Evolutionary conservation across 92 coral and sea anemone genomes (phyloP).

Genomic region (Porites rus): DNA sequence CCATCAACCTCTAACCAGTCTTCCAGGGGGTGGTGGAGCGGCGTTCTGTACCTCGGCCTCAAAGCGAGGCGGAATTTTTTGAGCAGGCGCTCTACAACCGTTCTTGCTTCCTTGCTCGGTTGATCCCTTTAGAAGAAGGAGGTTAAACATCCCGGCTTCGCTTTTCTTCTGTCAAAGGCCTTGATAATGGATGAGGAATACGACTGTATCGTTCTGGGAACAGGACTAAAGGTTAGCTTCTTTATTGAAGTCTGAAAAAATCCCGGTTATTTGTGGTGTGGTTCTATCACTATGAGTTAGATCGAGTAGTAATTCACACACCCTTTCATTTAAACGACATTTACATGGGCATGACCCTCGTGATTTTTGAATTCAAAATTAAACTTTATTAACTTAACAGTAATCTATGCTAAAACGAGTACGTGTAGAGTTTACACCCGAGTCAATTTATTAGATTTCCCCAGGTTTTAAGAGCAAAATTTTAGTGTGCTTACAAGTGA

Average conservation of each 20-base stretch:
- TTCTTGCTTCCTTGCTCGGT: constrained; percentile 49
- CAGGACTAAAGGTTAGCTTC: constrained; percentile 91
- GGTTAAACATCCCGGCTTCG: neutral
- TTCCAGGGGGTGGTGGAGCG: no score
- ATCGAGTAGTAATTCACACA: constrained; percentile 37
- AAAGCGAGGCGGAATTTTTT: constrained; percentile 14
- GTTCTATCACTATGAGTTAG: neutral
- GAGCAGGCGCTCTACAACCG: constrained; percentile 43
- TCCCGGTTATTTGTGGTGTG: neutral
- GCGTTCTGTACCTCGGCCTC: neutral
- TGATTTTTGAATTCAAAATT: neutral
- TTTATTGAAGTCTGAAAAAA: neutral
- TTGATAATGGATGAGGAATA: constrained; percentile 75
- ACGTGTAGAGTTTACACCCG: no score
- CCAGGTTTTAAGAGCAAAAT: no score
- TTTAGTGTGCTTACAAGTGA: no score
- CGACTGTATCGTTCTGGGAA: constrained; percentile 95
- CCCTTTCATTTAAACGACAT: constrained; percentile 10
- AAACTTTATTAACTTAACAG: no score
- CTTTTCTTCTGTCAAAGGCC: constrained; percentile 4
- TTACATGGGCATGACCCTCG: neutral
- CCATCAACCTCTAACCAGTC: no score
- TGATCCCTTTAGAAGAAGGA: neutral
- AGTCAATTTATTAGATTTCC: no score
- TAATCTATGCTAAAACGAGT: no score